phyloP scores from a whole-genome alignment of 2,888 invertebrate genomes.

The Hypselothyrea guttata region DNA sequence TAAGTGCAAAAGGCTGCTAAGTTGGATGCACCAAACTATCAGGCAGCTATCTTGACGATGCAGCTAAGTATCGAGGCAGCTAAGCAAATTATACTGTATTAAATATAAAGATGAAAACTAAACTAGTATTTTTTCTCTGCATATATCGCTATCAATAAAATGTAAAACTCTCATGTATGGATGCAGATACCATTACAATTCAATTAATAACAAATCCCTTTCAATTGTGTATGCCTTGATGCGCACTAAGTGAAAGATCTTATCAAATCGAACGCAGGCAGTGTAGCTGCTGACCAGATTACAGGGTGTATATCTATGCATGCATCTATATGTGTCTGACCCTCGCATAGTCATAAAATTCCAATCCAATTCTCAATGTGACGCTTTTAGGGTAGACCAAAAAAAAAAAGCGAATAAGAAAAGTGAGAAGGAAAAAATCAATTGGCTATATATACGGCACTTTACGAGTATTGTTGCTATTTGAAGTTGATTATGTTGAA shows the following conservation, averaged over 20 bases:
- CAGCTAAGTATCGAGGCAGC: too few relatives aligned
- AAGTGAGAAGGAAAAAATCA: constrained; percentile 31
- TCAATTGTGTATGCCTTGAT: constrained; percentile 3
- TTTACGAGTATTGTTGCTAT: constrained; percentile 57
- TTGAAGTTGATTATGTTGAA: constrained; percentile 56
- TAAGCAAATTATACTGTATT: too few relatives aligned
- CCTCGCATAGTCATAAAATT: constrained; percentile 33
- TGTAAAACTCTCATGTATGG: not conserved
- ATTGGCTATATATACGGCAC: constrained; percentile 58
- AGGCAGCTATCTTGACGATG: too few relatives aligned
- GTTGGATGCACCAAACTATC: too few relatives aligned
- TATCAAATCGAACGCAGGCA: constrained; percentile 21
- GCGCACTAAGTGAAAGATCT: constrained; percentile 5
- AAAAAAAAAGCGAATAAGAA: constrained; percentile 7
- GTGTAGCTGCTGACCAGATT: constrained; percentile 14
- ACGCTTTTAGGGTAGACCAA: constrained; percentile 16
- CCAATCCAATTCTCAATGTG: constrained; percentile 25
- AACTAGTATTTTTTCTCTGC: too few relatives aligned
- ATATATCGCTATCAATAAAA: too few relatives aligned
- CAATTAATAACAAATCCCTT: constrained; percentile 1
- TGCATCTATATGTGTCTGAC: constrained; percentile 3
- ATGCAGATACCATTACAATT: not conserved
- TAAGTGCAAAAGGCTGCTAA: too few relatives aligned
- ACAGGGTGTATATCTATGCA: constrained; percentile 6
- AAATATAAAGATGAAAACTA: too few relatives aligned